Conservation (phyloP, 2,113 vertebrate genomes). For the Pseudolaguvia tuberculata region DNA sequence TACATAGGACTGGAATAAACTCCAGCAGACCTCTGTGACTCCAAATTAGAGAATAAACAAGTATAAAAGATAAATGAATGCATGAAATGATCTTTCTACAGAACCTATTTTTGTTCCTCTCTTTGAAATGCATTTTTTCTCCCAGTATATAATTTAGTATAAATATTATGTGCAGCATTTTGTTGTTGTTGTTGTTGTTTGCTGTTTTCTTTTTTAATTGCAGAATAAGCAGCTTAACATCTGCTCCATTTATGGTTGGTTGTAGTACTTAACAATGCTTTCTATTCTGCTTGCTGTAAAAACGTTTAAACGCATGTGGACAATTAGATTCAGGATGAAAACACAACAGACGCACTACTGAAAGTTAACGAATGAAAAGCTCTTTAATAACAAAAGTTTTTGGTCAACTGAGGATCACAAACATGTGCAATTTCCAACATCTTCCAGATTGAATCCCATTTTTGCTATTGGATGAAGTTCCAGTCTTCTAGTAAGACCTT, state of each 20-base stretch:
- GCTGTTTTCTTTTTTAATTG: neutral
- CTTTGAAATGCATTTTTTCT: neutral
- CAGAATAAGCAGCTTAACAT: neutral
- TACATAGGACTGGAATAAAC: no score
- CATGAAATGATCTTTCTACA: neutral
- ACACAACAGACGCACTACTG: neutral
- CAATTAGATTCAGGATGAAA: neutral
- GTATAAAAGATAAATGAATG: neutral
- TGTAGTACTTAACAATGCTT: neutral
- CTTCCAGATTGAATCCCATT: no score
- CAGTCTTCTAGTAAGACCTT: no score
- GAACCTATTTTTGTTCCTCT: constrained; percentile 12
- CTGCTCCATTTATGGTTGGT: neutral
- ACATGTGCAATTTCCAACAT: no score
- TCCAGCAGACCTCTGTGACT: no score
- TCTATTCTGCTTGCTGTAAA: neutral
- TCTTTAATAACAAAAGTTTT: no score
- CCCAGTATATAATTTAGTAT: neutral
- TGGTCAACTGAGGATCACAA: no score
- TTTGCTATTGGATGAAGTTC: no score
- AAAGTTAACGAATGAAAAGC: no score
- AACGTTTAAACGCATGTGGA: neutral
- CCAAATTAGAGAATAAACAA: no score
- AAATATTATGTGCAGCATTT: neutral
- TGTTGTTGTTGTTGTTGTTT: neutral